Percentiles rank a stretch among this genome's conserved stretches.
Conservation (phyloP, 2,113 vertebrate genomes). For the Natator depressus region DNA sequence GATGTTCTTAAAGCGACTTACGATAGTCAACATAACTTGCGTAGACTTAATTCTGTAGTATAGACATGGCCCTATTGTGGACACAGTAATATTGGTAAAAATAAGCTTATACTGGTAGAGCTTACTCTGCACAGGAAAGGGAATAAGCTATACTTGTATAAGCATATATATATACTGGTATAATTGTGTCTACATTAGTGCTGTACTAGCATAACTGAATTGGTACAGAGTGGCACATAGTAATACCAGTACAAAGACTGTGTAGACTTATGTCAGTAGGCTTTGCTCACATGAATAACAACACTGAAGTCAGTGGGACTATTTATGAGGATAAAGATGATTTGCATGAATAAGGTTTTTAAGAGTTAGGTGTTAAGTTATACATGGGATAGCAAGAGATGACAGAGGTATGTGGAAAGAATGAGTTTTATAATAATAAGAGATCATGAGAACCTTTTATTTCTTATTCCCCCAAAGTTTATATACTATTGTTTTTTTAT, state of each 20-base stretch:
- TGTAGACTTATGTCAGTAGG: background rate
- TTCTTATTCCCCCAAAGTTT: background rate
- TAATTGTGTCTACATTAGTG: background rate
- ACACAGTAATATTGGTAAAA: background rate
- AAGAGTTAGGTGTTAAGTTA: background rate
- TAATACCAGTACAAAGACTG: background rate
- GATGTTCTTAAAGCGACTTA: no score
- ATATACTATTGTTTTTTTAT: background rate
- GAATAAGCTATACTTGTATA: background rate
- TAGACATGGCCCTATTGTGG: background rate
- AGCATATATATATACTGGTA: background rate
- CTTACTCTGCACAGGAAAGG: background rate
- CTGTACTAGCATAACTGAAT: background rate
- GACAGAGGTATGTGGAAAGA: background rate
- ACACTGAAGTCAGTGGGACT: background rate
- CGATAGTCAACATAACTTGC: no score
- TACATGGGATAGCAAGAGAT: background rate
- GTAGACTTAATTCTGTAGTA: no score
- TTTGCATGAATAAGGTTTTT: background rate
- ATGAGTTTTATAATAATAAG: background rate
- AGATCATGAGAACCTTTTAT: background rate
- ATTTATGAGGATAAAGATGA: background rate
- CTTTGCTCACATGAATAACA: background rate
- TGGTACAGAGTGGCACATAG: background rate
- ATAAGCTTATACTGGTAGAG: background rate